Percentiles rank a stretch among this genome's conserved stretches.
Evolutionary conservation across 2,888 invertebrate species (phyloP).

Genomic region (Coremacera marginata): DNA sequence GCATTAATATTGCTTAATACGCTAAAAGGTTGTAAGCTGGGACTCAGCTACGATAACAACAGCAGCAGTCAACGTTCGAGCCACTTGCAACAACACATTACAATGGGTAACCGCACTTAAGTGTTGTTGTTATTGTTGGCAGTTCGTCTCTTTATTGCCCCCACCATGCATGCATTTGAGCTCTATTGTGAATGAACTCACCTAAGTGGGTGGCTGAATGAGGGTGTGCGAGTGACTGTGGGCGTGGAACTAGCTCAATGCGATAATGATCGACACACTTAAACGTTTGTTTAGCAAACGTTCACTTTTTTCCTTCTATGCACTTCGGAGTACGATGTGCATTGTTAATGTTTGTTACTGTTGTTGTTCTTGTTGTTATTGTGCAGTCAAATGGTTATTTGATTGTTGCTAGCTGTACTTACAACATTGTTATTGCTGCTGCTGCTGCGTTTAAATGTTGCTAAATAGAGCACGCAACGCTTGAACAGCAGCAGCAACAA

Average conservation of each 20-base stretch:
- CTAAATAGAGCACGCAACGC: too few relatives aligned
- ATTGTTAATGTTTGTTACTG: not conserved
- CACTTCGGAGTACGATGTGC: not conserved
- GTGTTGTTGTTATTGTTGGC: not conserved
- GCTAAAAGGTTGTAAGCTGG: not conserved
- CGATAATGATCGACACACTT: conserved; percentile 9
- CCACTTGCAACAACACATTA: not conserved
- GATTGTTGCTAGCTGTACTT: not conserved
- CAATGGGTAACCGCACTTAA: not conserved
- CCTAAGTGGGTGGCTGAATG: too few relatives aligned
- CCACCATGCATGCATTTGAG: too few relatives aligned
- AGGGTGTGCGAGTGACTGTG: not conserved
- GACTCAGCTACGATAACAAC: not conserved
- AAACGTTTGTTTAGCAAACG: not conserved
- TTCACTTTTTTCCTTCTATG: not conserved
- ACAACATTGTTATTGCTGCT: not conserved
- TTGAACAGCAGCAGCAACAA: too few relatives aligned
- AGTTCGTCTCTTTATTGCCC: not conserved
- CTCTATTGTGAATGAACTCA: too few relatives aligned
- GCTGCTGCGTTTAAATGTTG: not conserved
- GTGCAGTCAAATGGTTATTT: not conserved
- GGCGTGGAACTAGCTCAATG: not conserved
- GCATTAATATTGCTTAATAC: not conserved
- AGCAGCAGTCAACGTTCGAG: not conserved
- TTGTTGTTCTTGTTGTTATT: not conserved